Base-by-base conservation (phyloP, 2,797 vertebrate genomes). In the Platyrinchus mystaceus region DNA sequence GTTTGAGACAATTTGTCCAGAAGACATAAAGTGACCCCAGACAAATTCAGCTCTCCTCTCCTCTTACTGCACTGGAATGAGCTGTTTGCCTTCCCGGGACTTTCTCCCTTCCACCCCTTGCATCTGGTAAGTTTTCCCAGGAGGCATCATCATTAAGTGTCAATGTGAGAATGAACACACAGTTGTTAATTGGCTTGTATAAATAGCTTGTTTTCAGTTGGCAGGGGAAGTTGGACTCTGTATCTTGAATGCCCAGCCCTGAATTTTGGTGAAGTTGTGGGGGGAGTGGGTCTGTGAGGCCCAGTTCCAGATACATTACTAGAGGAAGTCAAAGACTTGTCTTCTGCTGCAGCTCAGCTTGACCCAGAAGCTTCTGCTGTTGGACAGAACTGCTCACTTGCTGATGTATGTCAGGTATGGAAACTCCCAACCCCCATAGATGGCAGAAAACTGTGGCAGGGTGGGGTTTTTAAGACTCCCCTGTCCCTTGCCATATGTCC, bases 141-240 rank as follows among this genome's bases (percentile, higher is more conserved):
- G 64, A 93, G 92, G 88, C 84, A 82, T 76, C 75, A 22, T 96
- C 81, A 52, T 79, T 80, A 94, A 70, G 27, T 66, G 52, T 36
- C 70, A 46, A 10, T 19, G 37, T 39, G 12, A 73, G 63, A 69
- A 79, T 18, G 41, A 76, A 37, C 30, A 52, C 18, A 79, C 41
- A 73, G 49, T 41, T 1, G 7, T 37, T 93, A 94, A 96, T 97
- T 95, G 84, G 56, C 70, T 88, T 55, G 55, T 81, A 82, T 87
- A 86, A 94, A 88, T 77, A 84, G 46, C 77, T 41, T 74, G 21
- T 24, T 81, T 90, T 84, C 50, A 71, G 39, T 55, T 73, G 52
- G 5, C 24, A n/a, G 53, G 30, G 34, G 22, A 70, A 47, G 16
- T 27, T 58, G 30, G 32, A 73, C 24, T 1, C 18, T 63, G 10